phyloP scores from a whole-genome alignment of 2,888 invertebrate species.

The Conistra vaccinii region DNA sequence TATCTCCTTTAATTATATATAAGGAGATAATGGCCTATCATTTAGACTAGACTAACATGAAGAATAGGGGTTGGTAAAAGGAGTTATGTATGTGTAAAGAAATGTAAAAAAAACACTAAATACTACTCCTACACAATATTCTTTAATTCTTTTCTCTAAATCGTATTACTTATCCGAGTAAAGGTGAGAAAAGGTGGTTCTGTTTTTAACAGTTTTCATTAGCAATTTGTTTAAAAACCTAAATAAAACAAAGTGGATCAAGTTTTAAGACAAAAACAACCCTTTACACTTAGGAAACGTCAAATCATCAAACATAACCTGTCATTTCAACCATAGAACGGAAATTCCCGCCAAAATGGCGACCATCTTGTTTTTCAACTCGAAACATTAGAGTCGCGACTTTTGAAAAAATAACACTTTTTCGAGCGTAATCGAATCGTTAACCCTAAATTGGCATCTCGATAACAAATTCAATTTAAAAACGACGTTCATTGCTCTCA shows the following conservation, averaged over 20 bases:
- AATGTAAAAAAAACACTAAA: background rate
- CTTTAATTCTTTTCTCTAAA: background rate
- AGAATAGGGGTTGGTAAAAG: background rate
- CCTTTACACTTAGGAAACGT: conserved; percentile 30
- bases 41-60: too few relatives aligned
- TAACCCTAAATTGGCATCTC: conserved; percentile 82
- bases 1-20: too few relatives aligned
- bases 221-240: conserved; percentile 2
- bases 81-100: background rate
- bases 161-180: background rate
- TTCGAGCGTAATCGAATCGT: conserved; percentile 77
- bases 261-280: conserved; percentile 19
- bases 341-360: conserved; percentile 67
- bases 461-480: conserved; percentile 90
- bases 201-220: background rate
- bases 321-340: conserved; percentile 58
- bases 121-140: background rate
- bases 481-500: conserved; percentile 80
- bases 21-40: background rate
- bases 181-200: background rate
- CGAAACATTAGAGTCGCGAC: conserved; percentile 54
- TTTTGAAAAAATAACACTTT: conserved; percentile 66
- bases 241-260: conserved; percentile 29
- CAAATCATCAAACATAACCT: conserved; percentile 53
- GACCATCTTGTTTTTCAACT: conserved; percentile 63